These are phyloP conservation scores for Apostichopus japonicus DNA, from an alignment of 35 echinoderm and acorn worm species.

Conservation along the genomic window DNA sequence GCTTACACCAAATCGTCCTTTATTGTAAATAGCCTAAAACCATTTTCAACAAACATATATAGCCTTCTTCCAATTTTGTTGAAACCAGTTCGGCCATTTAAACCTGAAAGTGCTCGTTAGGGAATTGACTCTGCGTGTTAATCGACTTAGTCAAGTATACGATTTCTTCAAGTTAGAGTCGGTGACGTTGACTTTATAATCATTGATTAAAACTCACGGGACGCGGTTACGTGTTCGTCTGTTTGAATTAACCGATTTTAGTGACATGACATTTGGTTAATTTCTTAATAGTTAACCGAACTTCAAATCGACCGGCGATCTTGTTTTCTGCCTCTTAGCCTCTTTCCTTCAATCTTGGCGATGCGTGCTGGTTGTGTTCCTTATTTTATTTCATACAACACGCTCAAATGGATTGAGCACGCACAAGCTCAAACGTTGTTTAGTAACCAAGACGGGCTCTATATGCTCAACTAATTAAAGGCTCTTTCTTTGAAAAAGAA, in stretches of 20 bases:
- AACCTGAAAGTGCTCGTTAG: not conserved
- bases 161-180: not conserved
- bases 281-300: conserved; percentile 24
- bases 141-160: not conserved
- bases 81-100: not conserved
- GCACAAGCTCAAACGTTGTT: conserved; percentile 3
- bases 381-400: not conserved
- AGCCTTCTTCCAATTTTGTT: not conserved
- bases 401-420: conserved; percentile 9
- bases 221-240: conserved; percentile 20
- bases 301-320: not conserved
- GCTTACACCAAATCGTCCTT: not conserved
- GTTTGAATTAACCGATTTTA: conserved; percentile 16
- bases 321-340: conserved; percentile 22
- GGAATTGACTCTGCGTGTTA: not conserved
- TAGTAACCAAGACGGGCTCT: not conserved
- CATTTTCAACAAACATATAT: not conserved
- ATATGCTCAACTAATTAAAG: conserved; percentile 6
- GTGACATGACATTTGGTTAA: conserved; percentile 23
- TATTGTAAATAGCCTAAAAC: not conserved
- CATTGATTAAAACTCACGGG: conserved; percentile 18
- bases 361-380: not conserved
- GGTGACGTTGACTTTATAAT: conserved; percentile 12
- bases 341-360: conserved; percentile 1
- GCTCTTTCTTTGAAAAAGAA: not conserved